phyloP scores from a whole-genome alignment of 1,140 invertebrate species.

The Lepidurus couesii region DNA sequence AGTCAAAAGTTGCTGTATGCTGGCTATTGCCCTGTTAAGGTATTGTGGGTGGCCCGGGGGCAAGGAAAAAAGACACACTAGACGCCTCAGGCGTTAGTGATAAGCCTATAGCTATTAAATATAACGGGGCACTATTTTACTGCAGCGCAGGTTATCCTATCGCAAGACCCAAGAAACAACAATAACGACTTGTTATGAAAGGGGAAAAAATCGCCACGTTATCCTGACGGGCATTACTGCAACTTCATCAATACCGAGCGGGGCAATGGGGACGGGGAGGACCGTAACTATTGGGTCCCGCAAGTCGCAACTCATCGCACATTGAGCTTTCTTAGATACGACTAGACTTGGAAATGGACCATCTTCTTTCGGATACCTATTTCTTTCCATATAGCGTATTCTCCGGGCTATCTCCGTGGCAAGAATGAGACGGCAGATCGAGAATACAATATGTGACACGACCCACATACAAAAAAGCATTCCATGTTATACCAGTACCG shows the following conservation, averaged over 20 bases:
- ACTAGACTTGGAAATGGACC: neutral
- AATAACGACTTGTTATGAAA: neutral
- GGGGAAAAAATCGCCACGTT: slow-evolving; percentile 7
- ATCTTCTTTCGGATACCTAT: neutral
- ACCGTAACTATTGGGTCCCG: neutral
- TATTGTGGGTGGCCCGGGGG: too few species aligned
- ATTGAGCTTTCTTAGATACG: neutral
- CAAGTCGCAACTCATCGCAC: neutral
- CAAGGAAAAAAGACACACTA: too few species aligned
- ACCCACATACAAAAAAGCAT: neutral
- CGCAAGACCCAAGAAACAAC: neutral
- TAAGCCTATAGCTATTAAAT: neutral
- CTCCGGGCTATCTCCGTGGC: neutral
- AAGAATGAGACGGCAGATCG: neutral
- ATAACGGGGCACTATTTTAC: neutral
- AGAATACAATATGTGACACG: neutral
- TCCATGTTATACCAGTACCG: neutral
- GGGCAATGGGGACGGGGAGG: neutral
- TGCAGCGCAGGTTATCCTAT: neutral
- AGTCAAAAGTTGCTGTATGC: too few species aligned
- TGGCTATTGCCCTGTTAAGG: too few species aligned
- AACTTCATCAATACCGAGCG: neutral
- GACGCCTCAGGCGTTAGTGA: too few species aligned
- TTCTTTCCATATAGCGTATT: neutral
- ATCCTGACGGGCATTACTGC: neutral